These are phyloP conservation scores for Rhopilema esculentum DNA, from an alignment of 30 jellyfish, hydroid and myxozoan genomes.

Conservation along the genomic window DNA sequence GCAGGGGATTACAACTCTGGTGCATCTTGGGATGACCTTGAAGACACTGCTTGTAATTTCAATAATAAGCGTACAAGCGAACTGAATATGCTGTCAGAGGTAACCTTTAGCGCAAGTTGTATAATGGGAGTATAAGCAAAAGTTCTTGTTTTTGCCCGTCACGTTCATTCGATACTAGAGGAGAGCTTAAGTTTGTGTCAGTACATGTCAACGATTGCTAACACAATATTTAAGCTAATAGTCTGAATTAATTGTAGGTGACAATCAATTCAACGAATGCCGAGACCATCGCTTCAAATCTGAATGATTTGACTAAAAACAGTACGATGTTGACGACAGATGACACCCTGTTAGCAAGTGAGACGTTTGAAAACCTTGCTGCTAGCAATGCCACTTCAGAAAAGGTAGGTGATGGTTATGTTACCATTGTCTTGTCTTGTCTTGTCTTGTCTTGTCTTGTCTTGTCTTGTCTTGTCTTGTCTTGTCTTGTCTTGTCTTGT, in stretches of 20 bases:
- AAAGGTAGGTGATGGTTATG: conserved; percentile 18
- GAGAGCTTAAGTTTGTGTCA: too few species aligned
- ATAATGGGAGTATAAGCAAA: too few species aligned
- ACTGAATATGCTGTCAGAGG: conserved; percentile 42
- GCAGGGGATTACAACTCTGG: conserved; percentile 25
- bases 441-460: too few species aligned
- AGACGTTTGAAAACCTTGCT: conserved; percentile 37
- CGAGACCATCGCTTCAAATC: conserved; percentile 35
- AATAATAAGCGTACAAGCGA: conserved; percentile 34
- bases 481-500: too few species aligned
- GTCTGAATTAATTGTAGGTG: not conserved
- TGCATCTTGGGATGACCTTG: conserved; percentile 22
- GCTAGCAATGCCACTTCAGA: conserved; percentile 40
- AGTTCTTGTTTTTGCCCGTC: too few species aligned
- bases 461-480: too few species aligned
- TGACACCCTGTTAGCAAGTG: conserved; percentile 51
- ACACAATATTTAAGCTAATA: too few species aligned
- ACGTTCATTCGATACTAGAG: too few species aligned
- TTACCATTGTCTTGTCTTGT: too few species aligned
- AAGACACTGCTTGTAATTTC: conserved; percentile 28
- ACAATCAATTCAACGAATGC: conserved; percentile 39
- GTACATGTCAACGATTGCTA: too few species aligned
- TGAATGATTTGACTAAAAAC: conserved; percentile 27
- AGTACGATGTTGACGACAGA: conserved; percentile 40
- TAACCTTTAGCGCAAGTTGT: too few species aligned